Evolutionary conservation across 2,888 invertebrate species (phyloP), one percentile per base, ranked within the genome.

Genomic region (Actias luna): DNA sequence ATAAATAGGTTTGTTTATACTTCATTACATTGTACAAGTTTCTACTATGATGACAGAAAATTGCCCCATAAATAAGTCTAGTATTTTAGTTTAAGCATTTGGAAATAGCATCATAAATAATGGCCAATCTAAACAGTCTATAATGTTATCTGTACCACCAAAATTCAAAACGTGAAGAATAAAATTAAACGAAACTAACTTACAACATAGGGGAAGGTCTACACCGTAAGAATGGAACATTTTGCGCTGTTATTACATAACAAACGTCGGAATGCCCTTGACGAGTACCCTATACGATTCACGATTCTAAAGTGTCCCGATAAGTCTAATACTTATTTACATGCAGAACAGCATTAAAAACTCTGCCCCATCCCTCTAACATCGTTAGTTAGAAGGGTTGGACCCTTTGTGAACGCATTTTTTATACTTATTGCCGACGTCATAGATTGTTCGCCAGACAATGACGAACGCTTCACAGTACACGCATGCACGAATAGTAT

Each of bases 241-340:
- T 84, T 77, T 84, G 82, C 74, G 76, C 83, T 87, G 87, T 91
- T 92, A 91, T 90, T 90, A 89, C 84, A 89, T 90, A 84, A 88
- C 83, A 85, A 84, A 81, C 79, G 80, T 70, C 79, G 79, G 77
- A 89, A 87, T 88, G 88, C 86, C 90, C 89, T 92, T 89, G 89
- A 90, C 87, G 84, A 84, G 84, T 81, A 84, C 90, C 91, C 90
- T 76, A 85, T 82, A 78, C 86, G 82, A 87, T 84, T 84, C 83
- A 81, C 79, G 72, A 79, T 78, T 82, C 85, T 88, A 91, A 89
- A 92, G 91, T 92, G 92, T 86, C 83, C 85, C 83, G 87, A 88
- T 90, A 88, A 90, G 90, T 89, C 84, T 86, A 86, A 22, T 50
- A 87, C 86, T 88, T 87, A 92, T 92, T 91, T 89, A 90, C 87